Evolutionary conservation across 2,888 invertebrate species (phyloP).

Genomic region (Drosophila koepferae): DNA sequence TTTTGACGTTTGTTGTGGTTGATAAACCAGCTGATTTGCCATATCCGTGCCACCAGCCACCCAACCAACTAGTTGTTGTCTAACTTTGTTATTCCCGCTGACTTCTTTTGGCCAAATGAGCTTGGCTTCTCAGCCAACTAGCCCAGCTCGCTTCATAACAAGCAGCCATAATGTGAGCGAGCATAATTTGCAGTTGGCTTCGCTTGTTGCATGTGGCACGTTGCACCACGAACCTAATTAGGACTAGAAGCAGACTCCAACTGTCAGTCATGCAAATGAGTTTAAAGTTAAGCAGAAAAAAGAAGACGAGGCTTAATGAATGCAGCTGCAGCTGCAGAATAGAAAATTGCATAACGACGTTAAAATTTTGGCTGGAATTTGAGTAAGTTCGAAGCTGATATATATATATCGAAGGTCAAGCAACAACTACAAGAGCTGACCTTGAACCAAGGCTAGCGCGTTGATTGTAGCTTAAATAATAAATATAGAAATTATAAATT

Average conservation of each 20-base stretch:
- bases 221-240: slow-evolving; percentile 52
- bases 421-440: slow-evolving; percentile 15
- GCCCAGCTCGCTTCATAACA: background rate
- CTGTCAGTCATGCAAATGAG: slow-evolving; percentile 60
- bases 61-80: slow-evolving; percentile 17
- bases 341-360: slow-evolving; percentile 29
- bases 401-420: slow-evolving; percentile 6
- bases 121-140: slow-evolving; percentile 6
- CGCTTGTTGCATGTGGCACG: slow-evolving; percentile 43
- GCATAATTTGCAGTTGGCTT: slow-evolving; percentile 15
- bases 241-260: background rate
- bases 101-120: slow-evolving; percentile 28
- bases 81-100: slow-evolving; percentile 21
- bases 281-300: slow-evolving; percentile 44
- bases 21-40: slow-evolving; percentile 52
- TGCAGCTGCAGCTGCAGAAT: slow-evolving; percentile 24
- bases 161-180: slow-evolving; percentile 30
- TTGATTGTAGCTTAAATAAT: slow-evolving; percentile 53
- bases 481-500: slow-evolving; percentile 42
- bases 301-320: slow-evolving; percentile 45
- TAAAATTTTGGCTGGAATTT: background rate
- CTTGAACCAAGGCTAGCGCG: slow-evolving; percentile 29
- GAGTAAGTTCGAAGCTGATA: background rate
- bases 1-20: slow-evolving; percentile 73
- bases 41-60: slow-evolving; percentile 16